phyloP scores from a whole-genome alignment of 2,888 invertebrate species.

The Aspidiotus rigidus region DNA sequence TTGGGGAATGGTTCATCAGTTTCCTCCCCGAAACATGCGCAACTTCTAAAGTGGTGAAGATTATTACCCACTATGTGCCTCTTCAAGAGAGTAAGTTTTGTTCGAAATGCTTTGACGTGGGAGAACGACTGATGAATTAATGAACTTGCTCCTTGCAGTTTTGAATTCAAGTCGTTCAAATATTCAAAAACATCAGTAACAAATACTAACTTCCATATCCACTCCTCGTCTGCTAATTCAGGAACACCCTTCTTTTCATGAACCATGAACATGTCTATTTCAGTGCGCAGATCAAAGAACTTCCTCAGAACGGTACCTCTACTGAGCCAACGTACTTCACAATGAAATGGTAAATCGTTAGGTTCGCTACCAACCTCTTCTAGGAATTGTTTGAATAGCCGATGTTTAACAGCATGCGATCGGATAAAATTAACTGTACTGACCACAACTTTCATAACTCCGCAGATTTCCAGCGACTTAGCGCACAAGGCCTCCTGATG shows the following conservation, averaged over 20 bases:
- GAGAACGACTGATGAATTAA: not conserved
- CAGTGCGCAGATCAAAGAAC: slow-evolving; percentile 2
- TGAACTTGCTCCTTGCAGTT: not conserved
- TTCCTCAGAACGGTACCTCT: not conserved
- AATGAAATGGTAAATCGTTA: slow-evolving; percentile 10
- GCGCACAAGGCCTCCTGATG: slow-evolving; percentile 22
- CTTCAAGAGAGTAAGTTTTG: not conserved
- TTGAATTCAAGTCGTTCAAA: slow-evolving; percentile 3
- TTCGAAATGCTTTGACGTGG: slow-evolving; percentile 4
- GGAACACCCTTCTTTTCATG: not conserved
- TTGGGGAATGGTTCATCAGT: not conserved
- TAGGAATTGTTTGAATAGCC: slow-evolving; percentile 23
- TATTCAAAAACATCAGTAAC: not conserved
- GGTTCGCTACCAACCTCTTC: slow-evolving; percentile 29
- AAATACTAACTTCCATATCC: not conserved
- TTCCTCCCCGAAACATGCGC: not conserved
- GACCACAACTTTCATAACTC: slow-evolving; percentile 26
- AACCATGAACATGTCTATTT: not conserved
- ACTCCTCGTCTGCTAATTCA: not conserved
- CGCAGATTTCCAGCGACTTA: slow-evolving; percentile 12
- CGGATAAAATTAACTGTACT: slow-evolving; percentile 28
- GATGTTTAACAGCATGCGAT: slow-evolving; percentile 15
- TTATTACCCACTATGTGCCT: not conserved
- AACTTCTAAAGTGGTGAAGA: slow-evolving; percentile 2
- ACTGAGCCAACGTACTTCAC: slow-evolving; percentile 1